phyloP scores from a whole-genome alignment of 2,888 invertebrate genomes.

The Dendrolimus pini region DNA sequence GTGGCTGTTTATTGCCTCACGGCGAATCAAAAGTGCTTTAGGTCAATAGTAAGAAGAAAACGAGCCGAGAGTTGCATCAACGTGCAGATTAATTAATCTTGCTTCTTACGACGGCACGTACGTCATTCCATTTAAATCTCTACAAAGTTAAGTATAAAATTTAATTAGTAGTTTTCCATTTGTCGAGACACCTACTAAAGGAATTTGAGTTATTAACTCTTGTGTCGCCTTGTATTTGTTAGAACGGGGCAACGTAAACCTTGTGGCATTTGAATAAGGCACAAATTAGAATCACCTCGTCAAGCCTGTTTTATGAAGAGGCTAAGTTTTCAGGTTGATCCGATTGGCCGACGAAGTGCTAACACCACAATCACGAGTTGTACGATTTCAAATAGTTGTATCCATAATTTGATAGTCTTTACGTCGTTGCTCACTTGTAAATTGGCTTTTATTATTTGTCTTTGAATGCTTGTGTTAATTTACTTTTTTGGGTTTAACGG shows the following conservation, averaged over 20 bases:
- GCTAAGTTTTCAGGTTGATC: conserved; percentile 47
- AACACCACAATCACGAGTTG: conserved; percentile 63
- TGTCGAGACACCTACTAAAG: conserved; percentile 64
- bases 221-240: conserved; percentile 29
- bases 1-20: conserved; percentile 50
- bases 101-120: conserved; percentile 50
- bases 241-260: conserved; percentile 33
- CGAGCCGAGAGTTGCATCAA: conserved; percentile 54
- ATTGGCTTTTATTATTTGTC: conserved; percentile 68
- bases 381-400: conserved; percentile 67
- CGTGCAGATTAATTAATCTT: conserved; percentile 60
- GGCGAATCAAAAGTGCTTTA: conserved; percentile 61
- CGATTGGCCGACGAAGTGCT: conserved; percentile 56
- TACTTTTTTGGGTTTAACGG: conserved; percentile 66
- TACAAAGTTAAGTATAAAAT: conserved; percentile 46
- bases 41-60: conserved; percentile 59
- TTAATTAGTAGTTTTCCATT: conserved; percentile 72
- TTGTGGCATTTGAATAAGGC: conserved; percentile 33
- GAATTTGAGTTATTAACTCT: conserved; percentile 54
- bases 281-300: conserved; percentile 25
- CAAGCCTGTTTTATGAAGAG: conserved; percentile 43
- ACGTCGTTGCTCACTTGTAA: conserved; percentile 55
- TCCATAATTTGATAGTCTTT: conserved; percentile 65
- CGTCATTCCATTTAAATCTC: conserved; percentile 55
- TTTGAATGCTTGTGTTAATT: conserved; percentile 59